phyloP scores from a whole-genome alignment of 2,888 invertebrate genomes.

The Thecocarcelia acutangulata region DNA sequence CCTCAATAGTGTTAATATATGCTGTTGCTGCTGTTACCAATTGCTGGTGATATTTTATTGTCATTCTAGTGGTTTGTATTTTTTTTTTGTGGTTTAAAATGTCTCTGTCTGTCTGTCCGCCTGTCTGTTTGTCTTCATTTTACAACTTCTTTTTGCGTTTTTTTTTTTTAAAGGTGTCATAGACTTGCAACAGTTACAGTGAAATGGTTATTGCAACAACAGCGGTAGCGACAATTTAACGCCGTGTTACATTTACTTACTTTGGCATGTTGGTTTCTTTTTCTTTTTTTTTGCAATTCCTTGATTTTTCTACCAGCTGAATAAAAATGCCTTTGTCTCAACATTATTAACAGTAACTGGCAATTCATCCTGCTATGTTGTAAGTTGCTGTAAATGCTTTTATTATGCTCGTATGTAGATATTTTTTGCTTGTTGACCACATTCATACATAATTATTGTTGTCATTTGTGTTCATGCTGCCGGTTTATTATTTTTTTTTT shows the following conservation, averaged over 20 bases:
- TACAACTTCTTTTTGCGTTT: slow-evolving; percentile 4
- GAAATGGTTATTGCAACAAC: slow-evolving; percentile 26
- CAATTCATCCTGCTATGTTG: slow-evolving; percentile 37
- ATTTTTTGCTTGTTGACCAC: slow-evolving; percentile 51
- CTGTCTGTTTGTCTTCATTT: slow-evolving; percentile 4
- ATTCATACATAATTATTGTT: slow-evolving; percentile 64
- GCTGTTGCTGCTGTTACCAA: slow-evolving; percentile 64
- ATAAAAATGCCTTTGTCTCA: slow-evolving; percentile 27
- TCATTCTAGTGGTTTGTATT: slow-evolving; percentile 62
- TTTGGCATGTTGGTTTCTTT: slow-evolving; percentile 45
- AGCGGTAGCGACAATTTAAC: slow-evolving; percentile 48
- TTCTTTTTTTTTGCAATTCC: neutral
- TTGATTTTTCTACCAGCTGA: slow-evolving; percentile 5
- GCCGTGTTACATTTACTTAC: slow-evolving; percentile 58
- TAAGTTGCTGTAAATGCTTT: slow-evolving; percentile 16
- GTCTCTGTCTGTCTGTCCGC: neutral
- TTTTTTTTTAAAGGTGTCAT: slow-evolving; percentile 56
- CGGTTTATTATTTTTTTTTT: neutral
- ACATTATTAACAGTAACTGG: slow-evolving; percentile 37
- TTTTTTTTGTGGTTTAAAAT: slow-evolving; percentile 58
- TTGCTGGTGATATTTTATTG: slow-evolving; percentile 68
- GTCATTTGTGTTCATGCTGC: slow-evolving; percentile 61
- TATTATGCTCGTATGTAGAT: slow-evolving; percentile 11
- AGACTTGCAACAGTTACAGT: slow-evolving; percentile 32
- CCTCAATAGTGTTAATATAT: slow-evolving; percentile 42